Base-by-base conservation (phyloP, 2,888 invertebrate genomes). In the Reticulitermes lucifugus region DNA sequence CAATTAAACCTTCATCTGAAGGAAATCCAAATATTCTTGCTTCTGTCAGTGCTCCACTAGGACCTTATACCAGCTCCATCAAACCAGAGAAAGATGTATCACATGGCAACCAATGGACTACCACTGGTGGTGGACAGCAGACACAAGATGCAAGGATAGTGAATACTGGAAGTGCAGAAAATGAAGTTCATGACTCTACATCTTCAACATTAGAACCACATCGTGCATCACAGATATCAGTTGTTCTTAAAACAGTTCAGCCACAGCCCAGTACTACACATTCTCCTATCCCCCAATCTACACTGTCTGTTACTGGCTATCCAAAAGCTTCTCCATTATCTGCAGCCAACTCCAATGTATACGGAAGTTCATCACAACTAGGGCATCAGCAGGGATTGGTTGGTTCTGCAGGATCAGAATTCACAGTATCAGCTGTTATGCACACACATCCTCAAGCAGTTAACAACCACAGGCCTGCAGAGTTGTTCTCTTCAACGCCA, bases 391-490 rank as follows among this genome's bases (percentile, higher is more conserved):
- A 87, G 35, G 85, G 75, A 21, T 65, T 86, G 10, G 86, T 86
- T 22, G 86, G 85, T 35, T 71, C 85, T 46, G 87, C 87, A 41
- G 89, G 89, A 84, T 89, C 89, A 43, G 91, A 91, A 87, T 90
- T 91, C 87, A 91, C 91, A 35, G 90, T 91, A 0, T 90, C 90
- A 85, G 91, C 91, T 0, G 89, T 90, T 9, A 91, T 91, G 90
- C 91, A 91, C 87, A 90, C 91, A 0, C 90, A 90, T 85, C 89
- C 90, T 2, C 86, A 86, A 46, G 55, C 35, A 82, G 60, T 43
- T 83, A 86, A 51, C 60, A 86, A 86, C 75, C 86, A 86, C 41
- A 59, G 84, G 10, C 85, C 85, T 14, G 84, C 83, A 2, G 73
- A 41, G 10, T 71, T 60, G 7, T 79, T 35, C 10, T 70, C 85